Percentiles rank a stretch among this genome's conserved stretches.
Evolutionary conservation across 2,888 invertebrate species (phyloP).

Genomic region (Uropetala carovei): DNA sequence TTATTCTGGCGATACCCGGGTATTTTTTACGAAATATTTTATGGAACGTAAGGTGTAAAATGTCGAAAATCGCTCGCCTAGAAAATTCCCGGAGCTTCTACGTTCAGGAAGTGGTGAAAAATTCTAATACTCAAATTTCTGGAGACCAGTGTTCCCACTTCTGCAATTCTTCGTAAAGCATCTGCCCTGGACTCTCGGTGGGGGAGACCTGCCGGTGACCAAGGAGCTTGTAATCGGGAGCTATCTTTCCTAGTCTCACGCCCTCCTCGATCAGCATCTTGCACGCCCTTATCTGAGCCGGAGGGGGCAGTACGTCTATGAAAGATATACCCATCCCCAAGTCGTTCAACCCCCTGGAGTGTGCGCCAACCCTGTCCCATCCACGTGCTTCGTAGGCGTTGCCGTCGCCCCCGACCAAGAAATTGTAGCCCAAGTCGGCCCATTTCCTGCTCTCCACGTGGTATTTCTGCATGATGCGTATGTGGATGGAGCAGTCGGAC

Average conservation of each 20-base stretch:
- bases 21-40: no score
- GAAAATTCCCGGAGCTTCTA: no score
- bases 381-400: slow-evolving; percentile 75
- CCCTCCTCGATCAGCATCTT: slow-evolving; percentile 76
- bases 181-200: slow-evolving; percentile 72
- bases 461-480: slow-evolving; percentile 73
- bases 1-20: no score
- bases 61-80: no score
- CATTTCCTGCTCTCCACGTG: slow-evolving; percentile 73
- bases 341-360: slow-evolving; percentile 74
- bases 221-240: slow-evolving; percentile 75
- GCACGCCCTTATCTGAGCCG: slow-evolving; percentile 74
- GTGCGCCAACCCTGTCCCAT: slow-evolving; percentile 75
- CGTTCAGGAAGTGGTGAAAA: no score
- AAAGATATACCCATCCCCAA: slow-evolving; percentile 77
- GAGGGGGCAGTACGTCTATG: slow-evolving; percentile 74
- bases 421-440: slow-evolving; percentile 75
- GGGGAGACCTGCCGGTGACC: slow-evolving; percentile 78
- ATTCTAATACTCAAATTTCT: background rate
- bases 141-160: slow-evolving; percentile 69
- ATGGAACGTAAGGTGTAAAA: no score
- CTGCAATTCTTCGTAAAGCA: slow-evolving; percentile 69
- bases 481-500: slow-evolving; percentile 71
- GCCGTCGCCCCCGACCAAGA: slow-evolving; percentile 77
- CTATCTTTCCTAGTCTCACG: slow-evolving; percentile 75